These are phyloP conservation scores for Thamnophis sirtalis DNA, from an alignment of 2,113 vertebrate genomes.

Conservation along the genomic window DNA sequence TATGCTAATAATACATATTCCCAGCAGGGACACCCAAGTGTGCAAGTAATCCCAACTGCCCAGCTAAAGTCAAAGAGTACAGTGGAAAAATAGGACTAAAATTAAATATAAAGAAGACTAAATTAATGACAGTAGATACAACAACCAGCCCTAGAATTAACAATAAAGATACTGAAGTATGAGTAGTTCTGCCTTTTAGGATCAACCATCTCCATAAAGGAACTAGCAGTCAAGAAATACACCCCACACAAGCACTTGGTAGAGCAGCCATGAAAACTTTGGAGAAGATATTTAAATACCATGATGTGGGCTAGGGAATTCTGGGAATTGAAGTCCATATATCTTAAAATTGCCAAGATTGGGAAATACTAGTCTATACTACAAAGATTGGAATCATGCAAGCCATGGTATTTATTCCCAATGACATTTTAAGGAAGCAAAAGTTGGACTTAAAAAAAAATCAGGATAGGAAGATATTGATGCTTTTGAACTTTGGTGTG, in stretches of 20 bases:
- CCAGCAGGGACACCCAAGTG: not conserved
- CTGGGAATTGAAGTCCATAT: not conserved
- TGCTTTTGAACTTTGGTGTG: not conserved
- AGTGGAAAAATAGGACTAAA: not conserved
- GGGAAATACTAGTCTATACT: not conserved
- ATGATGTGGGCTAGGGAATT: not conserved
- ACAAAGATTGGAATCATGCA: not conserved
- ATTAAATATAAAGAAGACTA: not conserved
- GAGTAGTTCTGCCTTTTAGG: not conserved
- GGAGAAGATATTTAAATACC: not conserved
- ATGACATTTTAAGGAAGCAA: not conserved
- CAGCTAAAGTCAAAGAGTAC: not conserved
- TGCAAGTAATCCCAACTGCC: not conserved
- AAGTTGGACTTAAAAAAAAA: not conserved
- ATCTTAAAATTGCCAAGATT: not conserved
- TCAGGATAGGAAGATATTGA: not conserved
- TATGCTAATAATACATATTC: not conserved
- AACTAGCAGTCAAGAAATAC: not conserved
- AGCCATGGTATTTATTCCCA: not conserved
- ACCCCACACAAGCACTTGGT: not conserved
- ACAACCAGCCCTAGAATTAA: not conserved
- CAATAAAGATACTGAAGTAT: not conserved
- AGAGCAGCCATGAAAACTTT: not conserved
- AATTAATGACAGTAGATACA: not conserved
- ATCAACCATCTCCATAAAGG: not conserved